Conservation (phyloP, 2,888 invertebrate genomes). For the Augochlorella aurata region DNA sequence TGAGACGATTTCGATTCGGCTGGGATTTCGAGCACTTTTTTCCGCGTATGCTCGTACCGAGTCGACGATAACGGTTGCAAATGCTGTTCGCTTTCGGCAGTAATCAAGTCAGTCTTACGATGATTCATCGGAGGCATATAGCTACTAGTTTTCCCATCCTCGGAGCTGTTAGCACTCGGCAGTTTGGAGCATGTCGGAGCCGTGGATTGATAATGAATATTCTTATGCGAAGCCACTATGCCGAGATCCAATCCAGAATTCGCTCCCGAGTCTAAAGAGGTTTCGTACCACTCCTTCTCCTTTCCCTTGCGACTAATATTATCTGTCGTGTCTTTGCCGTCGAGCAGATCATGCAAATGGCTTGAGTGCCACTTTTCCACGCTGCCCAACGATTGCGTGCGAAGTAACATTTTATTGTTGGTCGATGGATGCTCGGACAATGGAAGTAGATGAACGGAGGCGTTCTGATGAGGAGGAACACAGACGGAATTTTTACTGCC, state of each 20-base stretch:
- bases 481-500: conserved; percentile 49
- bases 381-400: conserved; percentile 85
- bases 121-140: conserved; percentile 42
- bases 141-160: conserved; percentile 46
- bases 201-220: conserved; percentile 54
- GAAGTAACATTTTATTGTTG: conserved; percentile 79
- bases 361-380: conserved; percentile 82
- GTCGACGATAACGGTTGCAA: conserved; percentile 59
- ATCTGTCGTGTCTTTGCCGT: conserved; percentile 66
- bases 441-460: conserved; percentile 63
- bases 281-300: conserved; percentile 88
- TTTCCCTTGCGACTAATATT: conserved; percentile 71
- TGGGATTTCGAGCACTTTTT: conserved; percentile 84
- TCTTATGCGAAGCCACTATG: conserved; percentile 42
- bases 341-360: conserved; percentile 68
- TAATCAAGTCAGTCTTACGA: conserved; percentile 58
- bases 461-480: conserved; percentile 50
- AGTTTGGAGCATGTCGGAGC: conserved; percentile 44
- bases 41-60: conserved; percentile 80
- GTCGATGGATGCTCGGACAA: conserved; percentile 66
- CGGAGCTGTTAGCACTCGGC: conserved; percentile 28
- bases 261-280: conserved; percentile 84
- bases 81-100: conserved; percentile 56
- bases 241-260: conserved; percentile 55
- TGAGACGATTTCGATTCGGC: conserved; percentile 83